Evolutionary conservation across 2,113 vertebrate species (phyloP).

Genomic region (Xyliphius kryptos): DNA sequence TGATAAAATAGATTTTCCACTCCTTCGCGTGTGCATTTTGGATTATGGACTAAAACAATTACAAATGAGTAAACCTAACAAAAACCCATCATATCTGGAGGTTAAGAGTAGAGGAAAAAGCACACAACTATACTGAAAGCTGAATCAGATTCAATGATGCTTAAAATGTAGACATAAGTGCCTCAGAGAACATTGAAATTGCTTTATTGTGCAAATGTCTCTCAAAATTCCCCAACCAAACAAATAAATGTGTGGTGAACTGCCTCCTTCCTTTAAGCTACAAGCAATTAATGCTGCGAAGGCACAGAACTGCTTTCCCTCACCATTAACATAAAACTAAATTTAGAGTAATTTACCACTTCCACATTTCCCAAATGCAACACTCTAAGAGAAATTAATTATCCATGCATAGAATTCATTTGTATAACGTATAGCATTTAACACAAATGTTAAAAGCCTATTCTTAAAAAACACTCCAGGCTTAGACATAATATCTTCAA

Average conservation of each 20-base stretch:
- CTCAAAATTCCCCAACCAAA: neutral
- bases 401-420: too few species aligned
- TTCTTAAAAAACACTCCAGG: too few species aligned
- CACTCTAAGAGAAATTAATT: too few species aligned
- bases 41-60: constrained; percentile 2
- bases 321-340: neutral
- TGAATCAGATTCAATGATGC: neutral
- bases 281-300: constrained; percentile 2
- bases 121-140: neutral
- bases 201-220: constrained; percentile 4
- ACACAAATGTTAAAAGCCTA: too few species aligned
- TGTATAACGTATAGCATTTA: too few species aligned
- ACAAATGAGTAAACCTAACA: neutral
- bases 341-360: neutral
- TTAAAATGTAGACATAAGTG: neutral
- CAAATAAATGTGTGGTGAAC: neutral
- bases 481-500: too few species aligned
- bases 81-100: neutral
- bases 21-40: neutral
- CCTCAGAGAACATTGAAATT: neutral
- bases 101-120: neutral
- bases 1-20: neutral
- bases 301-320: neutral
- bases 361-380: too few species aligned
- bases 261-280: neutral